Evolutionary conservation across 64 coral and sea anemone species (phyloP).

Genomic region (Montipora capricornis): DNA sequence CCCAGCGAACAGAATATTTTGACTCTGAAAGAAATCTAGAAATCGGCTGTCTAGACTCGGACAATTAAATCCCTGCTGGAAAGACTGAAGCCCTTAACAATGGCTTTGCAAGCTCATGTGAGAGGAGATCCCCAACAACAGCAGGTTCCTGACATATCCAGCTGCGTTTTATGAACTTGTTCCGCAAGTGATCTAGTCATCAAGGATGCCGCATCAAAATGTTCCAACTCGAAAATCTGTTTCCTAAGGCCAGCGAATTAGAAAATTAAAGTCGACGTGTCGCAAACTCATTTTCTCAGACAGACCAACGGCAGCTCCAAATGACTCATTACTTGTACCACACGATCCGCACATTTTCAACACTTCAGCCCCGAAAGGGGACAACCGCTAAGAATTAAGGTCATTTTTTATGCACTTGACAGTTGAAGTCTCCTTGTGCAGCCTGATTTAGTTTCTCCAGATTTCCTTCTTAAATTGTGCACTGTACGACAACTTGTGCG

Average conservation of each 20-base stretch:
- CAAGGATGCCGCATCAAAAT: background rate
- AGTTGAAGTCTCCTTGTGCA: background rate
- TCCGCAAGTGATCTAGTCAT: background rate
- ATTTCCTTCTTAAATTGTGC: background rate
- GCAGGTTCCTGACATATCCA: background rate
- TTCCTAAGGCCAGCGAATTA: background rate
- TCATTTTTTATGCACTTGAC: slow-evolving; percentile 47
- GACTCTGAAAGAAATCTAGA: background rate
- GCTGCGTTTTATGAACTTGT: background rate
- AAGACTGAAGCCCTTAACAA: background rate
- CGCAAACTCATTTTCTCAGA: background rate
- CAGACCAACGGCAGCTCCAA: background rate
- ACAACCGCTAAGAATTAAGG: slow-evolving; percentile 45
- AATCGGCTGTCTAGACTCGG: background rate
- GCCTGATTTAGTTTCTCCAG: slow-evolving; percentile 36
- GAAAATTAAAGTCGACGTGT: background rate
- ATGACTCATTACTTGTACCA: background rate
- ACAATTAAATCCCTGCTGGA: slow-evolving; percentile 18
- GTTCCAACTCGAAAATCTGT: background rate
- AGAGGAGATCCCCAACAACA: background rate
- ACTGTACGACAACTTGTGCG: background rate
- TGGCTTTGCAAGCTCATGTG: background rate
- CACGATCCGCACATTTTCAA: slow-evolving; percentile 14
- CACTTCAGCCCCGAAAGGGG: slow-evolving; percentile 35
- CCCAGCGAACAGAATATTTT: too few species aligned